phyloP scores from a whole-genome alignment of 2,797 vertebrate species.

The Heliangelus exortis region DNA sequence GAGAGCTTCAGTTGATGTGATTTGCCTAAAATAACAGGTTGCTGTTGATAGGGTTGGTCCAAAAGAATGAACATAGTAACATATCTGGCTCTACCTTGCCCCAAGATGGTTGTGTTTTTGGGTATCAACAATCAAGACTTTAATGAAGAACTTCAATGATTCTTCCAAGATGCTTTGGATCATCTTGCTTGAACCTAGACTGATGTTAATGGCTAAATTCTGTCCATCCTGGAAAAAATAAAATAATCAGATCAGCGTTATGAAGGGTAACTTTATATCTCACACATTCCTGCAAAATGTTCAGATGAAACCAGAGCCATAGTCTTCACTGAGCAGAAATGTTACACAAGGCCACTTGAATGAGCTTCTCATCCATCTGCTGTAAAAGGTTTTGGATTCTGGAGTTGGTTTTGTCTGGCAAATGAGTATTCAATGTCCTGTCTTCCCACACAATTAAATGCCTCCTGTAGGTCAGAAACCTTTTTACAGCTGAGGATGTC shows the following conservation, averaged over 20 bases:
- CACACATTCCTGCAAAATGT: background rate
- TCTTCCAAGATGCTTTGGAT: background rate
- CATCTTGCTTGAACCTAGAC: background rate
- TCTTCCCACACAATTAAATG: background rate
- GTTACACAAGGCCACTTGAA: fast-evolving
- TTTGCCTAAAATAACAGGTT: slow-evolving; percentile 39
- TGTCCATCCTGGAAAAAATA: background rate
- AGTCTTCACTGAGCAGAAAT: background rate
- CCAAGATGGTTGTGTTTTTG: background rate
- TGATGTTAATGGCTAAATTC: background rate
- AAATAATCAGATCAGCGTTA: background rate
- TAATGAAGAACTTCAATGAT: background rate
- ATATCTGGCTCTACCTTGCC: background rate
- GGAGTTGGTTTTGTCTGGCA: background rate
- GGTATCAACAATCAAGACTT: background rate
- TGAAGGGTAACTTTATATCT: background rate
- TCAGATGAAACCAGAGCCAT: background rate
- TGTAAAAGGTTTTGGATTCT: background rate
- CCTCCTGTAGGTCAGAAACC: background rate
- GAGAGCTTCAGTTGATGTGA: slow-evolving; percentile 48
- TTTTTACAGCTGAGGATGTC: background rate
- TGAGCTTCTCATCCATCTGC: background rate
- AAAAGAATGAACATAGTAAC: background rate
- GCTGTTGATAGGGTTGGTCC: background rate
- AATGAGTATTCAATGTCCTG: background rate